phyloP scores from a whole-genome alignment of 2,888 invertebrate genomes.

The Atethmia centrago region DNA sequence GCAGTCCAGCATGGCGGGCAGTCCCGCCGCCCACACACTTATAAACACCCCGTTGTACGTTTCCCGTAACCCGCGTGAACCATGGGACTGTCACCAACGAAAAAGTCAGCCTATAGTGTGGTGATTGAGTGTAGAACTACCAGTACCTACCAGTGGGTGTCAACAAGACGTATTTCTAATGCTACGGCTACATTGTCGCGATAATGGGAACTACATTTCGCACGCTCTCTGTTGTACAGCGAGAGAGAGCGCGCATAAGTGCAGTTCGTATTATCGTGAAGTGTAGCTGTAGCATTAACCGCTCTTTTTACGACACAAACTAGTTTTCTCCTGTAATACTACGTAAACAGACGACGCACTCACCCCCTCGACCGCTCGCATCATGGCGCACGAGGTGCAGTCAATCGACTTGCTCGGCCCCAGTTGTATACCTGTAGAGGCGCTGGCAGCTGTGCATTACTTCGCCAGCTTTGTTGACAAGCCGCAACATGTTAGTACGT shows the following conservation, averaged over 20 bases:
- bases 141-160: not conserved
- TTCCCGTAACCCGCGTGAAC: not conserved
- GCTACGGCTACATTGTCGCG: too few species aligned
- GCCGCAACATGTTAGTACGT: constrained; percentile 37
- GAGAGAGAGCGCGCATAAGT: too few species aligned
- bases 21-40: not conserved
- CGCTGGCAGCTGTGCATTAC: constrained; percentile 82
- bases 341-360: constrained; percentile 81
- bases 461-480: constrained; percentile 78
- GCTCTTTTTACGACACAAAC: not conserved
- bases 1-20: too few species aligned
- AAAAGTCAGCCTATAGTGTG: not conserved
- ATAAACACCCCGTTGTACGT: not conserved
- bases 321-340: not conserved
- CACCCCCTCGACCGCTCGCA: constrained; percentile 75
- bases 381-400: constrained; percentile 65
- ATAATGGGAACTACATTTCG: too few species aligned
- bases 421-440: constrained; percentile 74
- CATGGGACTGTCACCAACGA: not conserved
- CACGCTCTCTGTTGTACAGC: too few species aligned
- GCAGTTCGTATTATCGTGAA: too few species aligned
- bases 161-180: not conserved
- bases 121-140: not conserved
- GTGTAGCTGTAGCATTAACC: too few species aligned
- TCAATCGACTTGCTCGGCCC: constrained; percentile 78